Evolutionary conservation across 2,113 vertebrate genomes (phyloP), one percentile per base, ranked within the genome.

Genomic region (Chunga burmeisteri): DNA sequence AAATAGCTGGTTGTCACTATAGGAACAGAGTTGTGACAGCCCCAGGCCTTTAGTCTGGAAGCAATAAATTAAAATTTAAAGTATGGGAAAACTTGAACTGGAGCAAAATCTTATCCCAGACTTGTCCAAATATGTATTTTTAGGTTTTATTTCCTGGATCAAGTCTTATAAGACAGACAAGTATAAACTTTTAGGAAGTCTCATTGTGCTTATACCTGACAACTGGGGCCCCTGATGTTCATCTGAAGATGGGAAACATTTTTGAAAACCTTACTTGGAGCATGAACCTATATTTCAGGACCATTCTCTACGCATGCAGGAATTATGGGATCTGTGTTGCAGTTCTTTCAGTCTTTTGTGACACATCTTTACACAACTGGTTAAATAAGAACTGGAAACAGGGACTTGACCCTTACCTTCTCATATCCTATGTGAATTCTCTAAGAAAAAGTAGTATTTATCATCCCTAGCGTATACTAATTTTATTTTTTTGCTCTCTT

Each of bases 201-300:
- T 56, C 6, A 3, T 21, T 42, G 21, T 79, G 7, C 9, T 58
- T 58, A 5, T 13, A 50, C 3, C 2, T 30, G 12, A 5, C 7
- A 59, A 1, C 0, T 30, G 10, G 8, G 4, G 8, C 8, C 11
- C 10, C n/a, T 30, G 38, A 3, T 6, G 10, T 22, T 72, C 29
- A 15, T 5, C 11, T 44, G 47, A 75, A 79, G 26, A n/a, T 30
- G 3, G 15, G 25, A 78, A 68, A 32, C 3, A n/a, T 5, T 79
- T 93, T 13, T 52, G 17, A 59, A 93, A 79, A 30, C 1, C 13
- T 4, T 21, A 9, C 8, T 21, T 34, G 4, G 9, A 82, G 0
- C 23, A 47, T 17, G 8, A 79, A 50, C 2, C 0, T 65, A 5
- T n/a, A 23, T 70, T 92, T 86, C 67, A 73, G 23, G 26, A 47